Evolutionary conservation across 1,140 invertebrate species (phyloP).

Genomic region (Papilio polyxenes): DNA sequence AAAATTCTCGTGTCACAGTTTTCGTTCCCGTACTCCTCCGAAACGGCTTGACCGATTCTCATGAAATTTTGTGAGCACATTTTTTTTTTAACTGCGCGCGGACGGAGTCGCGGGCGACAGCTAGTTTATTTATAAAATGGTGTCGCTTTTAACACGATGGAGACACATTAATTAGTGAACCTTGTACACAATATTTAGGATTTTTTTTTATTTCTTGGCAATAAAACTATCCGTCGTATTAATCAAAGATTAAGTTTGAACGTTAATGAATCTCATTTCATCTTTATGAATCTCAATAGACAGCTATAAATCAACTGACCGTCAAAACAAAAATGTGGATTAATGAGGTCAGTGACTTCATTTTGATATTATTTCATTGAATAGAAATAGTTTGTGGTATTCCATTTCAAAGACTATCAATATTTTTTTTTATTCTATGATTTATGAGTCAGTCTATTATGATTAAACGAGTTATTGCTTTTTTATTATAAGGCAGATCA

Average conservation of each 20-base stretch:
- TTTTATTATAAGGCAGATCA: background rate
- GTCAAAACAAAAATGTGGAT: slow-evolving; percentile 11
- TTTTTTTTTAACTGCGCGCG: too few species aligned
- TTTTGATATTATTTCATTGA: background rate
- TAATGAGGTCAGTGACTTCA: background rate
- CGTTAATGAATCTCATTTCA: background rate
- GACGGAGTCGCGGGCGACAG: too few species aligned
- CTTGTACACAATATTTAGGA: too few species aligned
- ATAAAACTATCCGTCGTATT: too few species aligned
- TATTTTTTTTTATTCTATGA: background rate
- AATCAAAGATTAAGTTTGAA: background rate
- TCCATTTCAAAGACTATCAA: background rate
- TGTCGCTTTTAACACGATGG: too few species aligned
- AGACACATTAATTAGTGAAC: too few species aligned
- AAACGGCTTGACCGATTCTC: too few species aligned
- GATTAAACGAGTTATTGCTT: background rate
- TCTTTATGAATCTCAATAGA: background rate
- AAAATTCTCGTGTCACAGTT: too few species aligned
- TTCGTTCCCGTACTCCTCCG: too few species aligned
- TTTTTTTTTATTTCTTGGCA: too few species aligned
- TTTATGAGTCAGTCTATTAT: background rate
- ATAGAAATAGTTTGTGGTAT: background rate
- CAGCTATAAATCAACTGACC: background rate
- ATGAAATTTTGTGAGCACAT: too few species aligned
- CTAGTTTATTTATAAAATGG: too few species aligned